phyloP scores from a whole-genome alignment of 2,797 vertebrate genomes.

The Halcyon smyrnensis region DNA sequence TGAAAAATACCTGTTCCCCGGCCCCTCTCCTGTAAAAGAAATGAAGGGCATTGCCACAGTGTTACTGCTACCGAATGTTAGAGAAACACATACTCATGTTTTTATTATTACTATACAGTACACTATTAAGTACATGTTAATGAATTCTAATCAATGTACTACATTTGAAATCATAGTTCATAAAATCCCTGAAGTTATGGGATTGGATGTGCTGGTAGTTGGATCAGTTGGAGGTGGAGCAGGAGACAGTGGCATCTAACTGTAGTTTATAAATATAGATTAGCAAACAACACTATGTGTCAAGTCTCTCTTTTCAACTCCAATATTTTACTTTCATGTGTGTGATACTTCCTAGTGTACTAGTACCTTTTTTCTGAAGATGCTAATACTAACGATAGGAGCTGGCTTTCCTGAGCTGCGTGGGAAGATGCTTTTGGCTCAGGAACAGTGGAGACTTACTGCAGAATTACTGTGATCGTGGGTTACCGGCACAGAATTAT shows the following conservation, averaged over 20 bases:
- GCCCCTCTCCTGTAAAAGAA: neutral
- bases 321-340: conserved; percentile 1
- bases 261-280: neutral
- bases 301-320: neutral
- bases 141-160: neutral
- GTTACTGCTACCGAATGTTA: neutral
- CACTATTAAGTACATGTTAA: neutral
- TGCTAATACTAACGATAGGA: neutral
- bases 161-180: neutral
- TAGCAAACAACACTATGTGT: no score
- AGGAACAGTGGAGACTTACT: neutral
- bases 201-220: neutral
- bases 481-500: neutral
- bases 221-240: neutral
- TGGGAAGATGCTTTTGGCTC: neutral
- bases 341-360: neutral
- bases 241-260: neutral
- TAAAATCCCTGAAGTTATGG: neutral
- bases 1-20: neutral
- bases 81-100: neutral
- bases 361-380: neutral
- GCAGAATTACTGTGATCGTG: neutral
- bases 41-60: neutral
- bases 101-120: neutral
- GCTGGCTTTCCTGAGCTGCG: neutral